A percentile compares a stretch with the other conserved stretches of the same genome.
phyloP scores from a whole-genome alignment of 2,797 vertebrate genomes.

The Lagocephalus sceleratus region DNA sequence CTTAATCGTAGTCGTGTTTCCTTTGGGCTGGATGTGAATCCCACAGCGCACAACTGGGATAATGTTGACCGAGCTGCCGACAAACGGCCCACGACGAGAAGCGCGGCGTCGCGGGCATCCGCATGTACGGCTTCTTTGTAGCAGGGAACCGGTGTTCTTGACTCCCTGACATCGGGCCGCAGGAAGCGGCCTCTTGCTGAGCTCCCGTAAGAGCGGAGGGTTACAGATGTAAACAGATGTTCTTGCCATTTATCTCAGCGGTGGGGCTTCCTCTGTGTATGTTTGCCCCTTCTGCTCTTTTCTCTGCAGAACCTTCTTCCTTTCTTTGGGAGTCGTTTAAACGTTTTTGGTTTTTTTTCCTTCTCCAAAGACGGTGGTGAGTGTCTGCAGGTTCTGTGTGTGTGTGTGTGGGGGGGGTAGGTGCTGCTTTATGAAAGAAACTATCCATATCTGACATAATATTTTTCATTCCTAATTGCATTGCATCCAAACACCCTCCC shows the following conservation, averaged over 20 bases:
- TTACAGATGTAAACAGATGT: constrained; percentile 37
- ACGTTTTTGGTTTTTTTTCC: constrained; percentile 37
- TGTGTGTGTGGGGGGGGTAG: background rate
- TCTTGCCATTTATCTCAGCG: constrained; percentile 60
- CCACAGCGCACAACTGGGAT: too few relatives aligned
- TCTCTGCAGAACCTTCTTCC: constrained; percentile 6
- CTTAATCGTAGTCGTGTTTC: background rate
- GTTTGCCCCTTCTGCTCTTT: constrained; percentile 26
- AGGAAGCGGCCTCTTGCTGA: constrained; percentile 3
- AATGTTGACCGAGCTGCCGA: too few relatives aligned
- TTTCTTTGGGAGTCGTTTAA: constrained; percentile 32
- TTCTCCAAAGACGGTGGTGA: constrained; percentile 5
- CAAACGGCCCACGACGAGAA: too few relatives aligned
- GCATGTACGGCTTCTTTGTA: background rate
- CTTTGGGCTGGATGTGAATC: too few relatives aligned
- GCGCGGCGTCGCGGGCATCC: background rate
- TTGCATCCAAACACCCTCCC: constrained; percentile 9
- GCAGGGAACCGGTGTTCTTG: constrained; percentile 35
- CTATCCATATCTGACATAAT: constrained; percentile 9
- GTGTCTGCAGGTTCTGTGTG: background rate
- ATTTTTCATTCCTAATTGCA: constrained; percentile 28
- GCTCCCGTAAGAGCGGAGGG: constrained; percentile 40
- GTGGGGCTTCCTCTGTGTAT: constrained; percentile 32
- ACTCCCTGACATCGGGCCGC: constrained; percentile 37
- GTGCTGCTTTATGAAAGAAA: constrained; percentile 11